These are phyloP conservation scores for Romanogobio albipinnatus DNA, from an alignment of 2,113 vertebrate species.

Conservation along the genomic window DNA sequence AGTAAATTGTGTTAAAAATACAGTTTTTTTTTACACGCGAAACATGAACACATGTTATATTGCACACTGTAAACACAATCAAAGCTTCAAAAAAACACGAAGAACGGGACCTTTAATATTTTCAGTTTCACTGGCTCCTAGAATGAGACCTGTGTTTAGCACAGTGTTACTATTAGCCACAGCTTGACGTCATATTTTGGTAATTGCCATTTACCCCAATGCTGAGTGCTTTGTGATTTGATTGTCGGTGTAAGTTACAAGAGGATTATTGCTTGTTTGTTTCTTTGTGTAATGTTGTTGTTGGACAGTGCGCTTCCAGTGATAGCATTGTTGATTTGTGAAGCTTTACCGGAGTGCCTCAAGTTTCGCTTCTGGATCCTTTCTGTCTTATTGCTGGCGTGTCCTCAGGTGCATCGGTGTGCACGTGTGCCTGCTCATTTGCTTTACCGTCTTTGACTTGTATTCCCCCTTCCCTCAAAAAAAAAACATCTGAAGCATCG, in stretches of 20 bases:
- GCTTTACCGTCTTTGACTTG: constrained; percentile 66
- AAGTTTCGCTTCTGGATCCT: constrained; percentile 60
- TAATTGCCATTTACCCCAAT: constrained; percentile 57
- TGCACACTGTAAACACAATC: too few species aligned
- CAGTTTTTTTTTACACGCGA: too few species aligned
- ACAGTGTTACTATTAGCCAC: constrained; percentile 34
- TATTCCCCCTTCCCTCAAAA: constrained; percentile 59
- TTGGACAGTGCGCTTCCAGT: constrained; percentile 56
- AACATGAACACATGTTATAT: too few species aligned
- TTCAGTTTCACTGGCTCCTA: constrained; percentile 30
- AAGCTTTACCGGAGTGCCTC: constrained; percentile 57
- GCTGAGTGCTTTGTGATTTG: constrained; percentile 58
- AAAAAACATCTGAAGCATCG: constrained; percentile 71
- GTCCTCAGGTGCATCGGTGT: constrained; percentile 28
- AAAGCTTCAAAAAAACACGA: too few species aligned
- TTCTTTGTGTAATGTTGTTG: constrained; percentile 60
- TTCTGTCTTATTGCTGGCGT: constrained; percentile 15
- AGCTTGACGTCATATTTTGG: constrained; percentile 52
- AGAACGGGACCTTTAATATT: too few species aligned
- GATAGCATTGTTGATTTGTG: constrained; percentile 50
- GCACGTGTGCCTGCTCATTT: constrained; percentile 31
- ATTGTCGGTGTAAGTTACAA: constrained; percentile 62
- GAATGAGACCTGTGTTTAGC: constrained; percentile 43
- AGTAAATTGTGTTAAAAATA: too few species aligned
- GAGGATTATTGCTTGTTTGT: constrained; percentile 57